Evolutionary conservation across 1,140 invertebrate genomes (phyloP), one percentile per base, ranked within the genome.

Genomic region (Bombus turneri): DNA sequence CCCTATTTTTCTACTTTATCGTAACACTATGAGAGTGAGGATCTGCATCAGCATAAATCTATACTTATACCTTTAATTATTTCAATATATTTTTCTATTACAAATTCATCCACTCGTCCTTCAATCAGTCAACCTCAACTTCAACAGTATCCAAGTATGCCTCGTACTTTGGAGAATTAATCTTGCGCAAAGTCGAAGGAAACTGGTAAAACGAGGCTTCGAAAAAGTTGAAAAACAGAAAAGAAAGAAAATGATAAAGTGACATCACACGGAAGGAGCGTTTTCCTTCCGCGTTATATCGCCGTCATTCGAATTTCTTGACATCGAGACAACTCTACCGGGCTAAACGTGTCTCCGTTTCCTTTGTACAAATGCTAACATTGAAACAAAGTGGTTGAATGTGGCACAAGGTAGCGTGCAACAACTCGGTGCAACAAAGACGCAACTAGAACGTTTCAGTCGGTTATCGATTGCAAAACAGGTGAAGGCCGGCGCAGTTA

Each of bases 401-500:
- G 25, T 31, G 12, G 78, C 15, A 12, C 31, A 43, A 47, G 31
- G 64, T 10, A 47, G 41, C 18, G 41, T 28, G 15, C 28, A n/a
- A 53, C 28, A n/a, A 34, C 31, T 41, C 15, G 22, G 1, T 12
- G 2, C 4, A 62, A 76, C 73, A 18, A 28, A 47, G 59, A 13
- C 43, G 34, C 31, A 43, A 22, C 28, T 37, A n/a, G 41, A 68
- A 68, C 73, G 59, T 64, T 43, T 76, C 34, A 25, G 41, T 18
- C 71, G 3, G 39, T 31, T 68, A 83, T 83, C 34, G 81, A 83
- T 83, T 53, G 81, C 37, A 15, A 83, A 83, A 76, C 59, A 37
- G 81, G 72, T 76, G 72, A 83, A 83, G 81, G 72, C 9, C 73
- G 25, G 15, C 13, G 25, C 31, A 25, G 47, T 84, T 71, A 59